Evolutionary conservation across 2,113 vertebrate species (phyloP), one percentile per base, ranked within the genome.

Genomic region (Megatriorchis doriae): DNA sequence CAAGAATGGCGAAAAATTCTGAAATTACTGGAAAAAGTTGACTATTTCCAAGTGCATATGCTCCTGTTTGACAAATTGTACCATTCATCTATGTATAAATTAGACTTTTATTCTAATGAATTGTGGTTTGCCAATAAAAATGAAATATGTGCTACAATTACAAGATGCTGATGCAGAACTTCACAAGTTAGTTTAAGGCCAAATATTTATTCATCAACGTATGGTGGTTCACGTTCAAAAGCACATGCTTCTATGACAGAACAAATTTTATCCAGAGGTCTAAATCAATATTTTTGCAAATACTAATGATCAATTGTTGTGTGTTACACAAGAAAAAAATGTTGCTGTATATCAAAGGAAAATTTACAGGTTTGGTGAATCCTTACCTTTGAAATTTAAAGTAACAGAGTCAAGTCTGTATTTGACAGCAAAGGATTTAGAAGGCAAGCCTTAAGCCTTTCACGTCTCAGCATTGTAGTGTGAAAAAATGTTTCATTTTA

Each of bases 121-220:
- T 63, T 71, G 68, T 88, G 74, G 72, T 84, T 93, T 94, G 55
- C 80, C 82, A 86, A 20, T 92, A 82, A 93, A 93, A 93, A 73
- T 94, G 31, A 86, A 88, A 84, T 88, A 94, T 16, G 21, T 50
- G 38, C 72, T 81, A 47, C 47, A 75, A 47, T 68, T 79, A n/a
- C 63, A 94, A 90, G 94, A 90, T 88, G 83, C 75, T 90, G 91
- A 74, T 78, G 52, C 34, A 67, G 83, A 83, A 36, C 59, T 90
- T 90, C 65, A 40, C 34, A 86, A 67, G n/a, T 83, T 70, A 94
- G 70, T 74, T 83, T n/a, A 70, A 88, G 34, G 63, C 38, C 68
- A 92, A 48, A 62, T 82, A 82, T 63, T 79, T 52, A 83, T 92
- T 86, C 43, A 27, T 71, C n/a, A 40, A 0, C 3, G 1, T 47